These are phyloP conservation scores for Lissonota sp. DNA, from an alignment of 2,888 invertebrate genomes.

Conservation along the genomic window DNA sequence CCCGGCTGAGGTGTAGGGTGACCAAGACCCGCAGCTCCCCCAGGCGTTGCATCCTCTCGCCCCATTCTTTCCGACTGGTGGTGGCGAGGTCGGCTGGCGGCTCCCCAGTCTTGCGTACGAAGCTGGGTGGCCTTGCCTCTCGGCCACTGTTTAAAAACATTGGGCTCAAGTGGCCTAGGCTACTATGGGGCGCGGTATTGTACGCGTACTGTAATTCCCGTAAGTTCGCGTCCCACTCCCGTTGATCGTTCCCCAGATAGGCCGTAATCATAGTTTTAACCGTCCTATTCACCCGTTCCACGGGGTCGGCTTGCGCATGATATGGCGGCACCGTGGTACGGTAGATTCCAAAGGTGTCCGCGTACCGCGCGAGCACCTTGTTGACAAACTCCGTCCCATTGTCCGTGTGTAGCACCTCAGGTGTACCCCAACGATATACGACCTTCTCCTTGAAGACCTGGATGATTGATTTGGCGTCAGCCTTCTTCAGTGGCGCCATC, in stretches of 20 bases:
- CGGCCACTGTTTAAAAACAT: slow-evolving; percentile 1
- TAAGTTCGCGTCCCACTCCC: too few species aligned
- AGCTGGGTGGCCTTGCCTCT: slow-evolving; percentile 5
- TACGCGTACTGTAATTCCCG: too few species aligned
- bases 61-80: background rate
- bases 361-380: too few species aligned
- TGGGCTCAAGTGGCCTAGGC: too few species aligned
- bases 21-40: background rate
- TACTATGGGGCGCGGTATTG: background rate
- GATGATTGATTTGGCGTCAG: too few species aligned
- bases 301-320: too few species aligned
- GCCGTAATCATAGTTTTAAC: slow-evolving; percentile 9
- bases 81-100: background rate
- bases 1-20: background rate
- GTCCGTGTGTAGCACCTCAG: too few species aligned
- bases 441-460: slow-evolving; percentile 24
- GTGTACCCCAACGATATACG: slow-evolving; percentile 36
- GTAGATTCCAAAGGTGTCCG: too few species aligned
- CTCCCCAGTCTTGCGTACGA: background rate
- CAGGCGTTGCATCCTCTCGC: background rate
- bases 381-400: too few species aligned
- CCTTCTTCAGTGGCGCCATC: too few species aligned
- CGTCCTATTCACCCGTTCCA: too few species aligned
- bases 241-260: slow-evolving; percentile 2
- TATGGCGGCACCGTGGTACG: too few species aligned